Base-by-base conservation (phyloP, 2,797 vertebrate species). In the Adrianichthys oophorus region DNA sequence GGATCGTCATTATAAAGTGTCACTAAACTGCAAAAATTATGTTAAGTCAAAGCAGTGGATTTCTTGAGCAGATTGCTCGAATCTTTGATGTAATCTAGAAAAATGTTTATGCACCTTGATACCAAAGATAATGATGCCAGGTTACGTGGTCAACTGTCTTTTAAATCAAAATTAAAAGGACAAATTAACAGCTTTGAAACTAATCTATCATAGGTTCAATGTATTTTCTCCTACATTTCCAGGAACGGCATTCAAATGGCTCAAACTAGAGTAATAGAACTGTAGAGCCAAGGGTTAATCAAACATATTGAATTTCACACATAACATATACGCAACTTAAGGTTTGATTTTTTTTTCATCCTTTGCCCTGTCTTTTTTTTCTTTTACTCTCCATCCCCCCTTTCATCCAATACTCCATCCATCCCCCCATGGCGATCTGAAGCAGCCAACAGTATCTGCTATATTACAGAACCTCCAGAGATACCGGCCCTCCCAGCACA, bases 401-500 rank as follows among this genome's bases (percentile, higher is more conserved):
- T 44, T 32, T 54, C 55, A 26, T 52, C 58, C 68, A 72, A 64
- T 19, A 4, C 62, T 76, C 52, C 78, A 78, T 70, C 74, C 26
- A 26, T 26, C 26, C 26, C 86, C 85, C 80, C 48, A 70, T 72
- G 82, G 86, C 79, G 75, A 76, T 70, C 73, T 42, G 61, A 84
- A 78, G 73, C 69, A 13, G 70, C 80, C 83, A 86, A 82, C 77
- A 85, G 74, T 79, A 88, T 85, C 69, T 57, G 61, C 73, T 78
- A 65, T 83, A 81, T 83, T 85, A 85, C 48, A 70, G 71, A 80
- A 81, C 76, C 86, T 86, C 87, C 65, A 59, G 84, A 86, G 86
- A 79, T 79, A 80, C 68, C 74, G 76, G 73, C 62, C 80, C 83
- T 85, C 81, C 85, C 86, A 85, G 80, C 86, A 86, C 81, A 83